Evolutionary conservation across 2,797 vertebrate species (phyloP).

Genomic region (Paramormyrops hopkinsi): DNA sequence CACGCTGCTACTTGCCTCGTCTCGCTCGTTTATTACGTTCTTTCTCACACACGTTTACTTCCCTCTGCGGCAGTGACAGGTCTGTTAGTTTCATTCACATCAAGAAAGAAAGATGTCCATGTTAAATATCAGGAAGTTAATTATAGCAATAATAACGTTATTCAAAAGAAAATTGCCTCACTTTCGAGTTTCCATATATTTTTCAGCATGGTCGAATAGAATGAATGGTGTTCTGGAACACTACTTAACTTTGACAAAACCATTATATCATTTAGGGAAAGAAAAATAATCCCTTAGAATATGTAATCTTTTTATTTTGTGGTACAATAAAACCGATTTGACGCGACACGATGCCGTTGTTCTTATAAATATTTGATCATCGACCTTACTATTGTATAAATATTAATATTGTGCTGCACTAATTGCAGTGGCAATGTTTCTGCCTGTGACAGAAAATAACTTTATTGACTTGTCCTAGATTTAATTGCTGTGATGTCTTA

Average conservation of each 20-base stretch:
- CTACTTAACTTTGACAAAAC: slow-evolving; percentile 1
- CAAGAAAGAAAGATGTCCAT: slow-evolving; percentile 19
- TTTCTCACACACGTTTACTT: neutral
- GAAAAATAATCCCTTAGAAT: neutral
- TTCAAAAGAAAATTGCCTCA: slow-evolving; percentile 14
- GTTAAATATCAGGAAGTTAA: slow-evolving; percentile 22
- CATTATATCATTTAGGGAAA: neutral
- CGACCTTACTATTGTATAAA: neutral
- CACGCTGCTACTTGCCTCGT: slow-evolving; percentile 55
- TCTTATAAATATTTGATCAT: neutral
- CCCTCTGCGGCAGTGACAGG: slow-evolving; percentile 3
- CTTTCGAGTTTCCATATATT: neutral
- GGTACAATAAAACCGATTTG: neutral
- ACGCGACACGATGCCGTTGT: neutral
- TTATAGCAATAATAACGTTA: slow-evolving; percentile 17
- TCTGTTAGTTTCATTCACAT: slow-evolving; percentile 13
- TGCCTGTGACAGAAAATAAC: neutral
- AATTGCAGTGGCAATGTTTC: neutral
- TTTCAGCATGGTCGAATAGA: neutral
- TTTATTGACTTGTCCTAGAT: neutral
- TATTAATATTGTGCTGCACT: neutral
- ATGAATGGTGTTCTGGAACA: neutral
- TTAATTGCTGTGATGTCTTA: neutral
- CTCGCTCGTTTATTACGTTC: slow-evolving; percentile 20
- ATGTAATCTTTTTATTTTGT: neutral